Base-by-base conservation (phyloP, 2,113 vertebrate species). In the Patagioenas fasciata region DNA sequence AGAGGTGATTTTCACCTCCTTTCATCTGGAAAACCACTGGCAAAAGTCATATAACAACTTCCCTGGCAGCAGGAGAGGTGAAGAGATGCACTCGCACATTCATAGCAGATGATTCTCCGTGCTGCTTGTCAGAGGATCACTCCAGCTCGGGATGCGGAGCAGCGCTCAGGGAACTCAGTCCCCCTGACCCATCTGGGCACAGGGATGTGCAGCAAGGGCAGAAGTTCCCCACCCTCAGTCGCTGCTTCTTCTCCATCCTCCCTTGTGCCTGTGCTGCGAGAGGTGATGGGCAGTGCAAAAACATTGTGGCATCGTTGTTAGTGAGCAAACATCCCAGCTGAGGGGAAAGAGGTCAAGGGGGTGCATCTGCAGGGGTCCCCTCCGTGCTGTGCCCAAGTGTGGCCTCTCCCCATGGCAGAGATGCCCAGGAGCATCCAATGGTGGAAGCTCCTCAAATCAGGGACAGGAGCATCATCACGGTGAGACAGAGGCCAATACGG, bases 1-100 rank as follows among this genome's bases (percentile, higher is more conserved):
- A 60, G 83, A 96, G 67, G 82, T 64, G 85, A 97, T 96, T 97
- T 97, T 95, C 61, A 18, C 72, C 80, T 96, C 85, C 89, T 96
- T 96, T 97, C 95, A 94, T 86, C 89, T 93, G 89, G 85, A 97
- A 97, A 96, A 95, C 64, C 74, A 47, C 10, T 9, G 4, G 80
- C 34, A 80, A 85, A 88, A 91, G 70, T 90, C 58, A 69, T 58
- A 31, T 88, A 80, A 86, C 85, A 81, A 44, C 85, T 91, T 89
- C 17, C 40, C 73, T 12, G 80, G 91, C 70, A 38, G 82, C 26
- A 6, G 80, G 72, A 78, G 86, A 73, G 36, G 53, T 84, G 87
- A 61, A 69, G 80, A 80, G 74, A 80, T 69, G 62, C 23, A 18
- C 58, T 88, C 62, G 57, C 72, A 31, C 65, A 19, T 78, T 91